These are phyloP conservation scores for Slavum lentiscoides DNA, from an alignment of 2,888 invertebrate genomes.

Conservation along the genomic window DNA sequence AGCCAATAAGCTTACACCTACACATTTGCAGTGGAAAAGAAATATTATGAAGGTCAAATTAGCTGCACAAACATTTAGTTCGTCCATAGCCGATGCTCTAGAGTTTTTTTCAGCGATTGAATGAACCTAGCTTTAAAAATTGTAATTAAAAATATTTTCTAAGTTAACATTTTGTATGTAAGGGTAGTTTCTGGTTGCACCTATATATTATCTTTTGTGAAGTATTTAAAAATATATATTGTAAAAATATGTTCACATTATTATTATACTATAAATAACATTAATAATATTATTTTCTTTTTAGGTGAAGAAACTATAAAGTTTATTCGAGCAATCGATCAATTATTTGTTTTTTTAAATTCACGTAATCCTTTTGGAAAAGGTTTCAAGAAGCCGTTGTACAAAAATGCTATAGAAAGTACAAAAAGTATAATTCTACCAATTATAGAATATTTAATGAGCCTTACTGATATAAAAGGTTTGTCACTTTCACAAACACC, in stretches of 20 bases:
- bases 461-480: not conserved
- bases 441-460: not conserved
- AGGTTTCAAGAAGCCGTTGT: slow-evolving; percentile 17
- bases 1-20: slow-evolving; percentile 1
- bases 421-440: not conserved
- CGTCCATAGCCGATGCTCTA: not conserved
- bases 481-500: not conserved
- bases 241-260: no score
- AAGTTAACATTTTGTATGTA: no score
- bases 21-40: not conserved
- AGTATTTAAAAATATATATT: no score
- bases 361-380: slow-evolving; percentile 17
- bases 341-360: slow-evolving; percentile 20
- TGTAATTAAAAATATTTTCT: no score
- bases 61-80: slow-evolving; percentile 9
- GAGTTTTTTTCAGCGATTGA: not conserved
- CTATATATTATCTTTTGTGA: no score
- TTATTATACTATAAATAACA: no score
- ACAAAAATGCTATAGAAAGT: not conserved
- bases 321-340: slow-evolving; percentile 9
- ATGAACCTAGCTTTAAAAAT: not conserved
- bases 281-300: not conserved
- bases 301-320: not conserved
- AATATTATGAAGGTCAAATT: slow-evolving; percentile 27
- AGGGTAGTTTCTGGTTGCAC: no score